Percentiles rank a stretch among this genome's conserved stretches.
These are phyloP conservation scores for Himalopsyche tibetana DNA, from an alignment of 2,888 invertebrate species.

Conservation along the genomic window DNA sequence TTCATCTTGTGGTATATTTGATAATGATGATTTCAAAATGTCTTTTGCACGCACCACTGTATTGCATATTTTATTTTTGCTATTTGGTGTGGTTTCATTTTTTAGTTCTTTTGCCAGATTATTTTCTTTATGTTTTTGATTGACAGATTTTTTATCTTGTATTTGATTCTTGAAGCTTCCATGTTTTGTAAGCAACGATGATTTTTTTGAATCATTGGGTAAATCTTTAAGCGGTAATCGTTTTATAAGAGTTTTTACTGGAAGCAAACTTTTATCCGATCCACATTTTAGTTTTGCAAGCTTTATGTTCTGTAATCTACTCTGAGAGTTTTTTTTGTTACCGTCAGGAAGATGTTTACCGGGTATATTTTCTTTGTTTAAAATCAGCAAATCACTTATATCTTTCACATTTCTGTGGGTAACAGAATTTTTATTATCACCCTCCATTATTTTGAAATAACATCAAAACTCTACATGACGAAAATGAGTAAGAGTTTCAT, in stretches of 20 bases:
- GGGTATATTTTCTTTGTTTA: conserved; percentile 8
- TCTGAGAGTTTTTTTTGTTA: not conserved
- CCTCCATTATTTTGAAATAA: not conserved
- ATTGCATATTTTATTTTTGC: not conserved
- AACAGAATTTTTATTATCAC: not conserved
- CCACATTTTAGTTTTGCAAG: not conserved
- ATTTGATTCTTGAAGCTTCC: not conserved
- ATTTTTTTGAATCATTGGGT: not conserved
- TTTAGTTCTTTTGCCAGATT: not conserved
- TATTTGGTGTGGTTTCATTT: not conserved
- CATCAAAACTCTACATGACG: no score
- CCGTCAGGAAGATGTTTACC: not conserved
- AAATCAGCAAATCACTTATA: not conserved
- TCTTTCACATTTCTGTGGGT: not conserved
- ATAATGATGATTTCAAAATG: not conserved
- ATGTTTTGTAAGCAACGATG: not conserved
- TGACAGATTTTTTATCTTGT: not conserved
- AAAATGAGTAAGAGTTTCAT: no score
- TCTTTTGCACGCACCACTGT: not conserved
- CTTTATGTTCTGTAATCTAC: not conserved
- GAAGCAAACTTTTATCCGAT: not conserved
- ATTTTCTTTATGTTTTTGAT: not conserved
- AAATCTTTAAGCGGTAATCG: not conserved
- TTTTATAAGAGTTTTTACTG: not conserved
- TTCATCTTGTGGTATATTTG: not conserved